Evolutionary conservation across 2,113 vertebrate species (phyloP).

Genomic region (Calyptomena viridis): DNA sequence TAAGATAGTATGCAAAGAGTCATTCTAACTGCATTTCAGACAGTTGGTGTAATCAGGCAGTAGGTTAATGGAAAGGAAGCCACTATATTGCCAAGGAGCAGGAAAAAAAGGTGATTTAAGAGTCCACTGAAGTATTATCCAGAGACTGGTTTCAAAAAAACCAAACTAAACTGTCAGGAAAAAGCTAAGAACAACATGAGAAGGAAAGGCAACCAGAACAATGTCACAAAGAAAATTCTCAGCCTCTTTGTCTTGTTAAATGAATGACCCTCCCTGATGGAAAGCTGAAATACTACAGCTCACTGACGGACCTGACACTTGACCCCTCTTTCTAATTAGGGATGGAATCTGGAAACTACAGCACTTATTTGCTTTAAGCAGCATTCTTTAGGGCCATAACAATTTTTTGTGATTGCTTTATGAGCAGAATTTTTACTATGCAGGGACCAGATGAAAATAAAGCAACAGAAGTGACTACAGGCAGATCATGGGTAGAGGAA

Average conservation of each 20-base stretch:
- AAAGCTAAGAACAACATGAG: not conserved
- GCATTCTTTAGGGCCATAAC: conserved; percentile 40
- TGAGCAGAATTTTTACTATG: conserved; percentile 15
- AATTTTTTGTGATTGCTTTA: conserved; percentile 47
- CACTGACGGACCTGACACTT: conserved; percentile 45
- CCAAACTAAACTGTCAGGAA: not conserved
- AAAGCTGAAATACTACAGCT: conserved; percentile 49
- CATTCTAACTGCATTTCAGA: conserved; percentile 5
- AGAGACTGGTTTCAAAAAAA: conserved; percentile 1
- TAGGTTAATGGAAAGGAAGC: conserved; percentile 48
- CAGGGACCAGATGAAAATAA: conserved; percentile 25
- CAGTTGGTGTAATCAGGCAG: conserved; percentile 33
- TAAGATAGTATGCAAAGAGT: conserved; percentile 26
- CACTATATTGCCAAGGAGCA: conserved; percentile 28
- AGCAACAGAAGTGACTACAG: not conserved
- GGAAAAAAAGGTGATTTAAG: conserved; percentile 8
- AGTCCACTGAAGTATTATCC: conserved; percentile 5
- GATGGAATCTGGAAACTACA: conserved; percentile 39
- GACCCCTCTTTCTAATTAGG: conserved; percentile 56
- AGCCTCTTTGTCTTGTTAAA: conserved; percentile 33
- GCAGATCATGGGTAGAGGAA: conserved; percentile 3
- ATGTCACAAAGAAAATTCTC: not conserved
- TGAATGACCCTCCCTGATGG: conserved; percentile 12
- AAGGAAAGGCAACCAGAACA: conserved; percentile 6
- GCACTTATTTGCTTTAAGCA: conserved; percentile 48